phyloP scores from a whole-genome alignment of 2,797 vertebrate species.

The Pangasius macronema region DNA sequence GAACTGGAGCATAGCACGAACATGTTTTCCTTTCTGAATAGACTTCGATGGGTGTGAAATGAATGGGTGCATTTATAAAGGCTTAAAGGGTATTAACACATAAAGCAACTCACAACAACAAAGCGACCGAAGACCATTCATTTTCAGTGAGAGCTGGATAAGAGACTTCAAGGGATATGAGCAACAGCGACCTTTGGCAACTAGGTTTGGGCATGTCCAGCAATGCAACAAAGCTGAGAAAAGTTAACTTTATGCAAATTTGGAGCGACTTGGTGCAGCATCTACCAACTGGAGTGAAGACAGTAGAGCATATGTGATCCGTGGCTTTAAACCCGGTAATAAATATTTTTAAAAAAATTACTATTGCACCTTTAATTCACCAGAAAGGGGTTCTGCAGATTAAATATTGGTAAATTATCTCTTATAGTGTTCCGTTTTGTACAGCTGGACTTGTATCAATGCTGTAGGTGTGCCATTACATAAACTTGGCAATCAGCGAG shows the following conservation, averaged over 20 bases:
- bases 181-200: too few species aligned
- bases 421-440: background rate
- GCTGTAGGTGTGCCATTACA: slow-evolving; percentile 17
- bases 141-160: too few species aligned
- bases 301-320: too few species aligned
- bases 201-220: too few species aligned
- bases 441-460: background rate
- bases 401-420: background rate
- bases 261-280: too few species aligned
- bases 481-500: slow-evolving; percentile 19
- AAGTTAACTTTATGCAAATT: too few species aligned
- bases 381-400: background rate
- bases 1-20: background rate
- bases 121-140: too few species aligned
- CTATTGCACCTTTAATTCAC: background rate
- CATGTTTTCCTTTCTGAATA: background rate
- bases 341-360: background rate
- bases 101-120: too few species aligned
- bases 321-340: too few species aligned
- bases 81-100: background rate
- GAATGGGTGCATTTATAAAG: background rate
- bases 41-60: background rate
- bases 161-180: too few species aligned
- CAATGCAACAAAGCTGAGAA: too few species aligned
- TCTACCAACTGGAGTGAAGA: too few species aligned